phyloP scores from a whole-genome alignment of 2,113 vertebrate species.

The Malurus elegans region DNA sequence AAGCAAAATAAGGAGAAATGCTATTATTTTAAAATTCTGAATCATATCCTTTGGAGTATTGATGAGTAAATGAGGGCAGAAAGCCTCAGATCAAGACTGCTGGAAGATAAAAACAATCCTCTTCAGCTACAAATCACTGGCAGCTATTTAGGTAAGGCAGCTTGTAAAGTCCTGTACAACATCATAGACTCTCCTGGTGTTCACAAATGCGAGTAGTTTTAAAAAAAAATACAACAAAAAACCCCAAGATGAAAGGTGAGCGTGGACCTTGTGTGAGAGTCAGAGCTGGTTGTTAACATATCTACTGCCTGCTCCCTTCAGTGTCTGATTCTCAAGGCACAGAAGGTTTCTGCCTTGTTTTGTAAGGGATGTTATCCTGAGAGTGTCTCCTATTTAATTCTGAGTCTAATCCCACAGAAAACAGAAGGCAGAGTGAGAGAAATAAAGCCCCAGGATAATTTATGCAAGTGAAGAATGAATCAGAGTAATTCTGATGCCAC shows the following conservation, averaged over 20 bases:
- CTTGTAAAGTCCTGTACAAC: background rate
- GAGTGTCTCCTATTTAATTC: background rate
- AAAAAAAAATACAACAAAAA: background rate
- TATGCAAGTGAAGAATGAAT: background rate
- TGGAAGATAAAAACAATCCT: background rate
- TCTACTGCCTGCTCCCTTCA: background rate
- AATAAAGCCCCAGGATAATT: background rate
- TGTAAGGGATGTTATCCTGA: background rate
- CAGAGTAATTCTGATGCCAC: background rate
- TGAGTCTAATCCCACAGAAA: background rate
- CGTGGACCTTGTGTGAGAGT: background rate
- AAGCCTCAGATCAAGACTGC: background rate
- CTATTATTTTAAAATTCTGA: background rate
- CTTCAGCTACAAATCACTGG: background rate
- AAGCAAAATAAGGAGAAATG: background rate
- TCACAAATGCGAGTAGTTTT: background rate
- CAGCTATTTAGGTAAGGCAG: background rate
- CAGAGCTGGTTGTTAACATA: background rate
- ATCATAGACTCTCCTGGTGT: background rate
- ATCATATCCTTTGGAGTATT: background rate
- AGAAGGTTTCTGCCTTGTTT: background rate
- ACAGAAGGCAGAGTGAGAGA: background rate
- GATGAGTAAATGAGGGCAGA: background rate
- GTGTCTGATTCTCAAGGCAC: background rate
- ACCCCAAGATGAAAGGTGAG: background rate